phyloP scores from a whole-genome alignment of 2,888 invertebrate species.

The Rhagonycha lutea region DNA sequence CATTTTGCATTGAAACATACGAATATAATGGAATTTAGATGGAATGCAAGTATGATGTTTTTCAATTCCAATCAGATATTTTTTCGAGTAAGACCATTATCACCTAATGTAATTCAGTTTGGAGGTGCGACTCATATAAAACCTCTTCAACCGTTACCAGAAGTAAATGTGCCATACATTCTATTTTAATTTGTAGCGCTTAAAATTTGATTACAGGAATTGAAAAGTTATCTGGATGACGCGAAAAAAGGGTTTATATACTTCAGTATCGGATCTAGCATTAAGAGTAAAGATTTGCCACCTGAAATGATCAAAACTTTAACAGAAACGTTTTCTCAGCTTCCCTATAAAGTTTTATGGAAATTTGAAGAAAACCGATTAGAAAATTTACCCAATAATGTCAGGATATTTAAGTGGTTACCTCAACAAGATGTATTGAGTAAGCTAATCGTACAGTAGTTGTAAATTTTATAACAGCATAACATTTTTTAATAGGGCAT shows the following conservation, averaged over 20 bases:
- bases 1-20: background rate
- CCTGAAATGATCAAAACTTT: slow-evolving; percentile 42
- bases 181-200: background rate
- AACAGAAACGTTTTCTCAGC: slow-evolving; percentile 47
- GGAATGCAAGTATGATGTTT: slow-evolving; percentile 46
- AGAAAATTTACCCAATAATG: slow-evolving; percentile 47
- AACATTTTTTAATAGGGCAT: background rate
- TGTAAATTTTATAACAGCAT: background rate
- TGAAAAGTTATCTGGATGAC: background rate
- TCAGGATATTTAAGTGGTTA: slow-evolving; percentile 51
- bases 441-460: slow-evolving; percentile 32
- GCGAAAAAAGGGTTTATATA: slow-evolving; percentile 34
- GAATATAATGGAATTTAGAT: slow-evolving; percentile 26
- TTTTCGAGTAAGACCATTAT: slow-evolving; percentile 41
- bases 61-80: slow-evolving; percentile 46
- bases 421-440: slow-evolving; percentile 53
- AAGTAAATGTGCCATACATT: slow-evolving; percentile 31
- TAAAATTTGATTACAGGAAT: background rate
- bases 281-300: slow-evolving; percentile 19
- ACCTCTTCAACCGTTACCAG: slow-evolving; percentile 36
- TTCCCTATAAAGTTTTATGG: slow-evolving; percentile 56
- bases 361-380: slow-evolving; percentile 50
- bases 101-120: slow-evolving; percentile 45
- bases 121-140: slow-evolving; percentile 43
- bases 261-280: slow-evolving; percentile 6